phyloP scores from a whole-genome alignment of 2,888 invertebrate genomes.

The Nemotelus pantherinus region DNA sequence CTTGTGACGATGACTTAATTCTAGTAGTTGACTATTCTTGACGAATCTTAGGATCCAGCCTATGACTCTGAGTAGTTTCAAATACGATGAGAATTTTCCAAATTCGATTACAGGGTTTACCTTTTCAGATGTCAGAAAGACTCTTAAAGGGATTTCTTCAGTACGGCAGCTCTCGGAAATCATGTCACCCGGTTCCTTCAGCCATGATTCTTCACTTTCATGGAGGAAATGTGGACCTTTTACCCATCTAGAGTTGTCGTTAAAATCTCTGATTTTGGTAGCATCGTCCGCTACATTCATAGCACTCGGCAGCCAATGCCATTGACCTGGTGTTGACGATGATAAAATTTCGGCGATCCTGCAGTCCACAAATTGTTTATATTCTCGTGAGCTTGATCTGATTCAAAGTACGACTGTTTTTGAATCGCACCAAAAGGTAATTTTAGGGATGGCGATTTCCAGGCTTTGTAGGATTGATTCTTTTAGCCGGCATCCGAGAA shows the following conservation, averaged over 20 bases:
- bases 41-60: not conserved
- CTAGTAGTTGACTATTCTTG: not conserved
- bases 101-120: not conserved
- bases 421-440: slow-evolving; percentile 25
- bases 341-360: slow-evolving; percentile 12
- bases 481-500: slow-evolving; percentile 8
- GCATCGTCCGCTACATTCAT: not conserved
- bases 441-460: not conserved
- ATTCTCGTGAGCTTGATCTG: not conserved
- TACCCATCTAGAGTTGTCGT: not conserved
- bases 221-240: not conserved
- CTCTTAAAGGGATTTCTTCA: not conserved
- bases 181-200: not conserved
- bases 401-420: slow-evolving; percentile 16
- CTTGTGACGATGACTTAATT: not conserved
- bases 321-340: not conserved
- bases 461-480: not conserved
- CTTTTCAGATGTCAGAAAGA: not conserved
- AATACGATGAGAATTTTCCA: no score
- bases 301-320: not conserved
- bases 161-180: not conserved
- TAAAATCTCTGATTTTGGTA: not conserved
- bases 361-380: slow-evolving; percentile 17
- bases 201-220: not conserved
- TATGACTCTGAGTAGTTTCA: not conserved